These are phyloP conservation scores for Papilio polyxenes DNA, from an alignment of 1,140 invertebrate genomes.

Conservation along the genomic window DNA sequence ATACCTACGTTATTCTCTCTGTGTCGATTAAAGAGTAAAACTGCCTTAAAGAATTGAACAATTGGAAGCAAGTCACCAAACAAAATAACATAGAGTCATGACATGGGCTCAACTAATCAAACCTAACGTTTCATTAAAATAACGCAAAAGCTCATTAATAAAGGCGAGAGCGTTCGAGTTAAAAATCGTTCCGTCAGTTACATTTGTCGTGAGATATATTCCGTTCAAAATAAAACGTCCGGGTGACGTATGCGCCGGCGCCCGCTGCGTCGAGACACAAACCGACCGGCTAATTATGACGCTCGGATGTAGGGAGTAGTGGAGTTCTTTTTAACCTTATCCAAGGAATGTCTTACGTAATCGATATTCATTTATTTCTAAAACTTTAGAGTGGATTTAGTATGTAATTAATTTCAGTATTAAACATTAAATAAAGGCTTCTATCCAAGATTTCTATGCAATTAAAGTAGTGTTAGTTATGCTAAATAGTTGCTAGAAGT, in stretches of 20 bases:
- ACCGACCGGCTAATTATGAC: conserved; percentile 4
- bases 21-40: neutral
- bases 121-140: conserved; percentile 52
- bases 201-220: conserved; percentile 49
- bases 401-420: neutral
- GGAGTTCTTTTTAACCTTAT: neutral
- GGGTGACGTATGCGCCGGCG: conserved; percentile 30
- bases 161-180: conserved; percentile 50
- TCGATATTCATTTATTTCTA: neutral
- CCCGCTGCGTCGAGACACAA: neutral
- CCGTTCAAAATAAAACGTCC: conserved; percentile 34
- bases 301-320: conserved; percentile 10
- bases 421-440: neutral
- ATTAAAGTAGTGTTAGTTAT: conserved; percentile 9
- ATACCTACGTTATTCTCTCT: too few relatives aligned
- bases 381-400: neutral
- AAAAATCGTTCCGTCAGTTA: conserved; percentile 56
- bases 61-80: neutral
- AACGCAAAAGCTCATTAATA: conserved; percentile 57
- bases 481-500: conserved; percentile 26
- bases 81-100: conserved; percentile 23
- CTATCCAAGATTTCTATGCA: neutral
- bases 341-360: neutral
- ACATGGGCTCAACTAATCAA: conserved; percentile 52
- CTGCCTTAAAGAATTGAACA: conserved; percentile 5